Evolutionary conservation across 2,797 vertebrate genomes (phyloP), one percentile per base, ranked within the genome.

Genomic region (Rhinogobio ventralis): DNA sequence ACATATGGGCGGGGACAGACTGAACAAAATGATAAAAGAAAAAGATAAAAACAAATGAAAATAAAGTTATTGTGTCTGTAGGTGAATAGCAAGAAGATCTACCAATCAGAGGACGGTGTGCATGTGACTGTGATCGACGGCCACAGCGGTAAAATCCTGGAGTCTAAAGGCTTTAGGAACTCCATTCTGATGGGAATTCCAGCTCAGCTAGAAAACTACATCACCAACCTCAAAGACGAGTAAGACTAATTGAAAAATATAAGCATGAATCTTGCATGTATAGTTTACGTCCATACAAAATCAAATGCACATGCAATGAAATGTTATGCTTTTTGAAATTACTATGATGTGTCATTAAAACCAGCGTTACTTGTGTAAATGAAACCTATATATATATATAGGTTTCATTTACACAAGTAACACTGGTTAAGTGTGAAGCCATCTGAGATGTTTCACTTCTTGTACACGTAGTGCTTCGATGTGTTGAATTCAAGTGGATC

Each of bases 161-260:
- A 96, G 75, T 95, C 86, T 68, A 92, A 89, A 49, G 90, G 90
- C 49, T 99, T 99, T 93, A 94, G 93, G 89, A 97, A 94, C 66
- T 77, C 95, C 19, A 90, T 98, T 28, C 94, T 99, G 0, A 96
- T 96, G 93, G 97, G 97, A 77, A 94, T 98, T 25, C 97, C 98
- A 1, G 92, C 96, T 73, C 97, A 99, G 91, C 92, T 99, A 60
- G 94, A 96, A 90, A 96, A 93, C 86, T 98, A 96, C 1, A 86
- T 99, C 88, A 93, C 89, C 7, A 95, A 93, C 86, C 92, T 99
- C 86, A 95, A 90, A 49, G 94, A 98, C 17, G 93, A 96, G 98
- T 99, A 90, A 95, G 96, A 91, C 36, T 15, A 14, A 33, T 46
- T 0, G 1, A 7, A n/a, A 20, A 20, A 55, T 15, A 62, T 14